These are phyloP conservation scores for Pseudomyrmex gracilis DNA, from an alignment of 1,140 invertebrate species.

Conservation along the genomic window DNA sequence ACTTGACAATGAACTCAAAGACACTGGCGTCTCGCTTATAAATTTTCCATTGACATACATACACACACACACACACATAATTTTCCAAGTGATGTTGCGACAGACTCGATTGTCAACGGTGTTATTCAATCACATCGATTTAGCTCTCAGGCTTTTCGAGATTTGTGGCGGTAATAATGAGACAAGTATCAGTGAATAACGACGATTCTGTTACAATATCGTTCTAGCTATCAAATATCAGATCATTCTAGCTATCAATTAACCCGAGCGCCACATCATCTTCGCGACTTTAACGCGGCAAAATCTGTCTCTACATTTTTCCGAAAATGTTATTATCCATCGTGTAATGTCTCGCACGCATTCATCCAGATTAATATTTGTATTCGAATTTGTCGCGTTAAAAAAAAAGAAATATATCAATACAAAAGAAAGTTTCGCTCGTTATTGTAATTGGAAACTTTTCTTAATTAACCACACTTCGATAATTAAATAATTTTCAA, in stretches of 20 bases:
- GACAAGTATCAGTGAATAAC: slow-evolving; percentile 51
- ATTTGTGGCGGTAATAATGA: slow-evolving; percentile 17
- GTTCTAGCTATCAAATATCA: slow-evolving; percentile 59
- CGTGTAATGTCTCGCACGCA: not conserved
- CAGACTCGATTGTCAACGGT: slow-evolving; percentile 33
- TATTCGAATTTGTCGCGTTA: slow-evolving; percentile 20
- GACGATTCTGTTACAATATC: slow-evolving; percentile 50
- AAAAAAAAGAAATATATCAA: not conserved
- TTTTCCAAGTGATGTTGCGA: slow-evolving; percentile 37
- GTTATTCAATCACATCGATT: slow-evolving; percentile 49
- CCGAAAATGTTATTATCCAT: slow-evolving; percentile 31
- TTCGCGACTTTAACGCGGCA: slow-evolving; percentile 22
- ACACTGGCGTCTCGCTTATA: slow-evolving; percentile 44
- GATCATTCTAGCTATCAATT: slow-evolving; percentile 59
- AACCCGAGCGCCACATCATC: slow-evolving; percentile 25
- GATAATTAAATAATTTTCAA: not conserved
- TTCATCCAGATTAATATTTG: not conserved
- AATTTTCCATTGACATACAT: slow-evolving; percentile 50
- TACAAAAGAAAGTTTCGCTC: not conserved
- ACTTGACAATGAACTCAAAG: slow-evolving; percentile 24
- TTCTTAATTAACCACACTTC: not conserved
- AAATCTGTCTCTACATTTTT: slow-evolving; percentile 45
- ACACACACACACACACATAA: too few relatives aligned
- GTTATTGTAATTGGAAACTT: too few relatives aligned
- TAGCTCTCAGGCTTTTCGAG: slow-evolving; percentile 1